Conservation (phyloP, 2,797 vertebrate genomes). For the Pseudochirops corinnae region DNA sequence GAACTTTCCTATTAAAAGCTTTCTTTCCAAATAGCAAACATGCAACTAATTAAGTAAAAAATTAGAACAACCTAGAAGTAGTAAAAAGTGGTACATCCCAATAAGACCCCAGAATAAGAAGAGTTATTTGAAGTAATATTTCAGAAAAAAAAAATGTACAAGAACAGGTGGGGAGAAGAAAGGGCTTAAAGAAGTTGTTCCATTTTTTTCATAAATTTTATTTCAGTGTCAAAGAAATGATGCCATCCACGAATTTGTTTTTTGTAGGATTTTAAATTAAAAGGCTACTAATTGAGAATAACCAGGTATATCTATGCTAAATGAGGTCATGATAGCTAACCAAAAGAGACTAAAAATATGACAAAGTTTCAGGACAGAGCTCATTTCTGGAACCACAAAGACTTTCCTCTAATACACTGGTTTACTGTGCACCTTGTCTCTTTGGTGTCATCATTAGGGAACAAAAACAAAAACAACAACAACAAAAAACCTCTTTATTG, state of each 20-base stretch:
- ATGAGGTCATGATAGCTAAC: constrained; percentile 69
- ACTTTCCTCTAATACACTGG: constrained; percentile 36
- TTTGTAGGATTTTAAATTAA: constrained; percentile 46
- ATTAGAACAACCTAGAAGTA: constrained; percentile 56
- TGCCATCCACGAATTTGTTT: constrained; percentile 62
- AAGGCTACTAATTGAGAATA: constrained; percentile 54
- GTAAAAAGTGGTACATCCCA: constrained; percentile 33
- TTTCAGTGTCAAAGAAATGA: constrained; percentile 60
- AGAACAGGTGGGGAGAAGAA: neutral
- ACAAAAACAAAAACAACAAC: fast-evolving
- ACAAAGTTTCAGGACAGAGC: constrained; percentile 50
- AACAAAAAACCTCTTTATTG: neutral
- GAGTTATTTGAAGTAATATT: constrained; percentile 26
- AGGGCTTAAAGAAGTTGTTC: constrained; percentile 39
- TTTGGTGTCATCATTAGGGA: neutral
- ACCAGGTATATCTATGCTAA: constrained; percentile 39
- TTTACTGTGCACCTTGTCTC: neutral
- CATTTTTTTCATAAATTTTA: neutral
- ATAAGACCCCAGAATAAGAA: constrained; percentile 58
- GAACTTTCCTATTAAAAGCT: constrained; percentile 6
- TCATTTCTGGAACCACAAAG: constrained; percentile 60
- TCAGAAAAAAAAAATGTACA: neutral
- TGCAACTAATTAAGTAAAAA: constrained; percentile 60
- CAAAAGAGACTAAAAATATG: constrained; percentile 63
- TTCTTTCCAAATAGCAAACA: constrained; percentile 34